A percentile compares a stretch with the other conserved stretches of the same genome.
phyloP scores from a whole-genome alignment of 2,113 vertebrate species.

The Podiceps cristatus region DNA sequence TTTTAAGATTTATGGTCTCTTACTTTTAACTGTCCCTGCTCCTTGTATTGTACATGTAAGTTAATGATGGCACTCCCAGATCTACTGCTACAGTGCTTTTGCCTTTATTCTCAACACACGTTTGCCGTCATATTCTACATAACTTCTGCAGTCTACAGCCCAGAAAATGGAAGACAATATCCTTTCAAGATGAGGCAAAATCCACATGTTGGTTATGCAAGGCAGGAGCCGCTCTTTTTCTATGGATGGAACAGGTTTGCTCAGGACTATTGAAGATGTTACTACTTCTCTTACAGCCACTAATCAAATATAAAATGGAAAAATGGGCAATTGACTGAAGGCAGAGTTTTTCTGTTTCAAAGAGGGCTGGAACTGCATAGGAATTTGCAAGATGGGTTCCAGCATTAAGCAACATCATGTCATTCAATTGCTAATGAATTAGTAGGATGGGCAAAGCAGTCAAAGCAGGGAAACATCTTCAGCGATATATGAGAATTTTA shows the following conservation, averaged over 20 bases:
- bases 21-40: neutral
- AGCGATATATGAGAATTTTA: too few species aligned
- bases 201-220: neutral
- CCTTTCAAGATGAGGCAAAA: neutral
- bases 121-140: rapidly evolving
- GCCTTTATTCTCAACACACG: rapidly evolving
- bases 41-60: neutral
- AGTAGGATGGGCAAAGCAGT: neutral
- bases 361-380: neutral
- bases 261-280: neutral
- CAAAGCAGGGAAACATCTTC: neutral
- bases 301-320: neutral
- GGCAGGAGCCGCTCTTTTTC: neutral
- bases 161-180: neutral
- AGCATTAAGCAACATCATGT: neutral
- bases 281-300: neutral
- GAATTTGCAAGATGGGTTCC: neutral
- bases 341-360: neutral
- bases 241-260: neutral
- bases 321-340: neutral
- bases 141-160: neutral
- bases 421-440: neutral
- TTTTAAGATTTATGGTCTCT: neutral
- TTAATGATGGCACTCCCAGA: neutral
- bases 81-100: neutral